Evolutionary conservation across 2,113 vertebrate genomes (phyloP).

Genomic region (Scytalopus superciliaris): DNA sequence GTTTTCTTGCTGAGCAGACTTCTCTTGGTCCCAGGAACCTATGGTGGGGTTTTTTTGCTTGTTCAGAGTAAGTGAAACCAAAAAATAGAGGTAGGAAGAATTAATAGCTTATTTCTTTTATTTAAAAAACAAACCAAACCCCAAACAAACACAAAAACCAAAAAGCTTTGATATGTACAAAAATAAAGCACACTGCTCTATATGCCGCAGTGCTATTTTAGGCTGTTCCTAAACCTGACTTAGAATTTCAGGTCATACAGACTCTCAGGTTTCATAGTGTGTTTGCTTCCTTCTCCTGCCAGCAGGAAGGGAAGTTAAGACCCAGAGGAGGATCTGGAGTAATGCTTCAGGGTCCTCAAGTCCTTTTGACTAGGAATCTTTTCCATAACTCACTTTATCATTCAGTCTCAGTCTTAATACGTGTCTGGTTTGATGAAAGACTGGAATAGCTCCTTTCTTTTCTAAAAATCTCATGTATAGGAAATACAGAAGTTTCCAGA

Average conservation of each 20-base stretch:
- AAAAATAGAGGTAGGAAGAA: background rate
- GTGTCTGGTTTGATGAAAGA: background rate
- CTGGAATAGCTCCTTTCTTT: background rate
- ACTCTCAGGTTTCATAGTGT: background rate
- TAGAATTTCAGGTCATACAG: background rate
- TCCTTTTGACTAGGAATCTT: background rate
- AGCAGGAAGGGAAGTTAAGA: background rate
- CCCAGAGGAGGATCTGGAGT: background rate
- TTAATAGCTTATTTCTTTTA: background rate
- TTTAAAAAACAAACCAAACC: background rate
- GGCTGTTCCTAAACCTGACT: background rate
- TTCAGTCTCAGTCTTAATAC: background rate
- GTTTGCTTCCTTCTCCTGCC: background rate
- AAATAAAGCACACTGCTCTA: background rate
- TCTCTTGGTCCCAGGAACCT: background rate
- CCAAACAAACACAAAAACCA: background rate
- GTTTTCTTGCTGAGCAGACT: background rate
- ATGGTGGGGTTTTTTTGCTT: background rate
- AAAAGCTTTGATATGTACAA: background rate
- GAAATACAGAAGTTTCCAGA: background rate
- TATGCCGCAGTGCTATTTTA: background rate
- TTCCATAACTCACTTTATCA: background rate
- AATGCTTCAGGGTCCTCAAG: background rate
- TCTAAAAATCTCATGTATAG: background rate
- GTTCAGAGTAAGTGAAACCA: background rate